Evolutionary conservation across 2,888 invertebrate species (phyloP), one percentile per base, ranked within the genome.

Genomic region (Apomyelois bistriatella): DNA sequence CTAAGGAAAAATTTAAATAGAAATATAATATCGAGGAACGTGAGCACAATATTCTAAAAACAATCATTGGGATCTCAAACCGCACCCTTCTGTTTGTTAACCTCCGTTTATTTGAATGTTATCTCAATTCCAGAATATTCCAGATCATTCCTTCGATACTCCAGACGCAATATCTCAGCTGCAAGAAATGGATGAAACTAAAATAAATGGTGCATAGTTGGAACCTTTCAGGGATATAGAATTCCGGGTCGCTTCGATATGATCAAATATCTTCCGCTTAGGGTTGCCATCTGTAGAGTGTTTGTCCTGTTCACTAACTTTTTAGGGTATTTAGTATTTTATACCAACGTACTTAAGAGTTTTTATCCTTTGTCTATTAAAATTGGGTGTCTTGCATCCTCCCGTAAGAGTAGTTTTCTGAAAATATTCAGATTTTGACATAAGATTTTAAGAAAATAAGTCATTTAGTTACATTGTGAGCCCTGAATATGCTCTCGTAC

Each of bases 141-240:
- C 58, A 53, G 61, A 61, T 61, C 70, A 73, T 68, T 60, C 65
- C 68, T 64, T 67, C 69, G 69, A 71, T 72, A 70, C 65, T 68
- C 22, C 67, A 65, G 61, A 79, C 74, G 75, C 72, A 75, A 77
- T 81, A 79, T 74, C 72, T 72, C 68, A 68, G 68, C 66, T 66
- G 74, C 77, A 77, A 77, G 76, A 81, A 76, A 80, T 79, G 74
- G 77, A 79, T 74, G 77, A 76, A 82, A 79, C 76, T 83, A 79
- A 81, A 83, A 85, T 84, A 85, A 83, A 85, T 82, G 76, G 74
- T 71, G 74, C 76, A 83, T 85, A 82, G 78, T 77, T 74, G 64
- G 76, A 80, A 74, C 75, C 84, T 83, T 76, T 83, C 76, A 76
- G 65, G 64, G 64, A 79, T 82, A 85, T 84, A 84, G 83, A 85